Percentiles rank a stretch among this genome's conserved stretches.
These are phyloP conservation scores for Mystacornis crossleyi DNA, from an alignment of 2,113 vertebrate species.

Conservation along the genomic window DNA sequence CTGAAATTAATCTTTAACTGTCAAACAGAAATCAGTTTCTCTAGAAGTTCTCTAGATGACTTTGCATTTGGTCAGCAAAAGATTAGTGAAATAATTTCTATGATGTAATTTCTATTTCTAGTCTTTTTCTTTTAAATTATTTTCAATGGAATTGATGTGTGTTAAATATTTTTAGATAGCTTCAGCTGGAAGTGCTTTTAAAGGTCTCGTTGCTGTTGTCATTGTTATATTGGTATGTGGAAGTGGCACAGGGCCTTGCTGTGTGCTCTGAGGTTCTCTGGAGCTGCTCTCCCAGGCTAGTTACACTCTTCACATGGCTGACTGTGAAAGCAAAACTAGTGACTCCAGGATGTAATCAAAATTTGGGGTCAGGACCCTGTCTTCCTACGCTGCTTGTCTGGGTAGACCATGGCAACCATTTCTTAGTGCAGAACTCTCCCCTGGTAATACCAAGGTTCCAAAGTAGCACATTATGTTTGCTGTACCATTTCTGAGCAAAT, in stretches of 20 bases:
- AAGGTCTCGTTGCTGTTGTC: not conserved
- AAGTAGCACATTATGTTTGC: not conserved
- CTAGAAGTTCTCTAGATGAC: not conserved
- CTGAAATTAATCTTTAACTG: not conserved
- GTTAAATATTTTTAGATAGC: not conserved
- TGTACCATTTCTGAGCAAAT: not conserved
- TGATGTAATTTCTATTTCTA: not conserved
- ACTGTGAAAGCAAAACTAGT: not conserved
- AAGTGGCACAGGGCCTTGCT: not conserved
- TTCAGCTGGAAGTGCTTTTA: not conserved
- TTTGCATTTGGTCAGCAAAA: not conserved
- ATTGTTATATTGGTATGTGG: rapidly evolving
- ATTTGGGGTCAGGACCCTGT: not conserved
- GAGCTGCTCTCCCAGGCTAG: not conserved
- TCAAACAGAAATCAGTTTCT: not conserved
- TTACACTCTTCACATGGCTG: not conserved
- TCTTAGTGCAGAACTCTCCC: not conserved
- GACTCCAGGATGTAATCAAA: not conserved
- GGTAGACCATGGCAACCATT: not conserved
- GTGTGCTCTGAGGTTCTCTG: not conserved
- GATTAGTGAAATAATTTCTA: not conserved
- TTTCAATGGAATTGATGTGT: not conserved
- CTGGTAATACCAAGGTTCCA: not conserved
- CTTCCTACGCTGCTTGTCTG: not conserved
- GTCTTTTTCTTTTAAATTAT: not conserved